Conservation (phyloP, 2,888 invertebrate species). For the Ormyrus labotus region DNA sequence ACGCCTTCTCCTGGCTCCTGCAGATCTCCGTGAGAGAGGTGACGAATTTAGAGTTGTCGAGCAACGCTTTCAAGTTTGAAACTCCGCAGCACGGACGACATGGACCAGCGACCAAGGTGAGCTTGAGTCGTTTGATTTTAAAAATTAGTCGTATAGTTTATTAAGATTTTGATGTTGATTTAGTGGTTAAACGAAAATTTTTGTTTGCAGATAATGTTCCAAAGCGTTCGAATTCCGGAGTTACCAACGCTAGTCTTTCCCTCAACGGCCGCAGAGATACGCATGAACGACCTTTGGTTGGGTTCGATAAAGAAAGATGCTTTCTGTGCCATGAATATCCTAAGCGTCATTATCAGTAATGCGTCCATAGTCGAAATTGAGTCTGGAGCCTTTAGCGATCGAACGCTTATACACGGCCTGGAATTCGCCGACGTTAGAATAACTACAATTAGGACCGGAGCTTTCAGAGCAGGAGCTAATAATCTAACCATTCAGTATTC, state of each 20-base stretch:
- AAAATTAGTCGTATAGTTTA: not conserved
- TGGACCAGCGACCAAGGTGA: conserved; percentile 78
- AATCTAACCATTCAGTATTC: conserved; percentile 82
- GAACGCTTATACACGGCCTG: conserved; percentile 80
- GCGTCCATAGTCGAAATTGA: conserved; percentile 80
- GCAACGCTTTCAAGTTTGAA: conserved; percentile 82
- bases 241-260: conserved; percentile 81
- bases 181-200: not conserved
- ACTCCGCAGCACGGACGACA: conserved; percentile 80
- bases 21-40: conserved; percentile 80
- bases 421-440: conserved; percentile 80
- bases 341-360: conserved; percentile 80
- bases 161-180: not conserved
- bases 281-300: conserved; percentile 78
- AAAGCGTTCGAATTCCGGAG: conserved; percentile 79
- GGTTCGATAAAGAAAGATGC: conserved; percentile 80
- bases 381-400: conserved; percentile 81
- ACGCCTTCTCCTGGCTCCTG: conserved; percentile 82
- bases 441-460: conserved; percentile 78
- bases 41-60: conserved; percentile 77
- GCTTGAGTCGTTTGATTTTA: not conserved
- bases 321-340: conserved; percentile 82
- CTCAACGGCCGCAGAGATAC: conserved; percentile 80
- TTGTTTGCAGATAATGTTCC: conserved; percentile 80
- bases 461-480: conserved; percentile 81